A percentile compares a stretch with the other conserved stretches of the same genome.
Conservation (phyloP, 2,888 invertebrate species). For the Adineta ricciae region DNA sequence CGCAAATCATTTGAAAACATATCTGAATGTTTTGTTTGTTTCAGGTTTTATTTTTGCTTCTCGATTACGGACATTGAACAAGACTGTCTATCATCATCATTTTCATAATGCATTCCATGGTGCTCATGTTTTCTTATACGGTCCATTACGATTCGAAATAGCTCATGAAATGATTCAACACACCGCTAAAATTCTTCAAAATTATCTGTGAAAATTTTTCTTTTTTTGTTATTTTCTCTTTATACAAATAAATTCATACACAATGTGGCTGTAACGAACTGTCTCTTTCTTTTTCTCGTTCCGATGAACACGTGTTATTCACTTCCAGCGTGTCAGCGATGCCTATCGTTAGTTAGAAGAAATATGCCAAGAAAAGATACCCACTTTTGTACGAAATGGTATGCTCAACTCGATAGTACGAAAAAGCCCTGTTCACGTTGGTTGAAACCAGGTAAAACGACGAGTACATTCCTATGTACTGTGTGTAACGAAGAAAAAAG, state of each 20-base stretch:
- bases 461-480: not conserved
- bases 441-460: not conserved
- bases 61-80: conserved; percentile 22
- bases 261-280: too few relatives aligned
- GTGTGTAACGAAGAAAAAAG: conserved; percentile 12
- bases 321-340: too few relatives aligned
- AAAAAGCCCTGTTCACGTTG: not conserved
- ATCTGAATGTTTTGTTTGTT: not conserved
- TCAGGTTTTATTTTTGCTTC: conserved; percentile 29
- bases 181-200: not conserved
- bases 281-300: too few relatives aligned
- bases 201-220: not conserved
- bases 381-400: not conserved
- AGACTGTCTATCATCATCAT: conserved; percentile 30
- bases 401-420: not conserved
- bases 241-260: not conserved
- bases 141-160: conserved; percentile 27
- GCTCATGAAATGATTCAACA: conserved; percentile 21
- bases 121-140: conserved; percentile 29
- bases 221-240: not conserved
- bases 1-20: too few relatives aligned
- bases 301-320: too few relatives aligned
- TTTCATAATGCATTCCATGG: conserved; percentile 31
- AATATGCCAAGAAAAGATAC: not conserved
- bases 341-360: not conserved